Evolutionary conservation across 2,888 invertebrate species (phyloP), one percentile per base, ranked within the genome.

Genomic region (Acleris cristana): DNA sequence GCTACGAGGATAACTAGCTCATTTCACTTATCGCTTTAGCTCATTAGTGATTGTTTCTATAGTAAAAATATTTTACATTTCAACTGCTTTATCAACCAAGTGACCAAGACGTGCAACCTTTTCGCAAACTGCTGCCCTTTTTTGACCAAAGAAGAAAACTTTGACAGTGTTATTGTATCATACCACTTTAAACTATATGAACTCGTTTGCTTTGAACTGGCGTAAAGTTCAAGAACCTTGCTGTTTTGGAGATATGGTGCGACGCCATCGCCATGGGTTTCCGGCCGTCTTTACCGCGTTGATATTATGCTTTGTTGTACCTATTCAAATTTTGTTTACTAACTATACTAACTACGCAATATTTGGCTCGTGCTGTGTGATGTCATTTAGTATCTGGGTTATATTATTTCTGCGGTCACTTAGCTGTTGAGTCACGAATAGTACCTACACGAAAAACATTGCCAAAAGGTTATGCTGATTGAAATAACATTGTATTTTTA

Each of bases 161-260:
- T 40, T 14, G 14, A 1, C 40, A 4, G 40, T 40, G 18, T 18
- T 48, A 18, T n/a, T 48, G 23, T 21, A 12, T 26, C 57, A 45
- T 30, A 8, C 30, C 52, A n/a, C 18, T 61, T 57, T 54, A 18
- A 49, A 19, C 51, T 45, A 26, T 30, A 49, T 34, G 40, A 18
- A 64, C 44, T 21, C 26, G 61, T 57, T 66, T 60, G n/a, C 34
- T 48, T 55, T 66, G 55, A 55, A 65, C 66, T 16, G 23, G 54
- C 48, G 57, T n/a, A 23, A 44, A 57, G 66, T 66, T 66, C 66
- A 66, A 66, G 66, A 52, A 66, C 66, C 66, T 18, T 45, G 52
- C 49, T 62, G 61, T 66, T 66, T 66, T 62, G 66, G 56, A 66
- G 61, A 66, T 66, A 45, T 58, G 58, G 48, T 58, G n/a, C 56